Conservation (phyloP, 2,888 invertebrate species). For the Lumbricus terrestris region DNA sequence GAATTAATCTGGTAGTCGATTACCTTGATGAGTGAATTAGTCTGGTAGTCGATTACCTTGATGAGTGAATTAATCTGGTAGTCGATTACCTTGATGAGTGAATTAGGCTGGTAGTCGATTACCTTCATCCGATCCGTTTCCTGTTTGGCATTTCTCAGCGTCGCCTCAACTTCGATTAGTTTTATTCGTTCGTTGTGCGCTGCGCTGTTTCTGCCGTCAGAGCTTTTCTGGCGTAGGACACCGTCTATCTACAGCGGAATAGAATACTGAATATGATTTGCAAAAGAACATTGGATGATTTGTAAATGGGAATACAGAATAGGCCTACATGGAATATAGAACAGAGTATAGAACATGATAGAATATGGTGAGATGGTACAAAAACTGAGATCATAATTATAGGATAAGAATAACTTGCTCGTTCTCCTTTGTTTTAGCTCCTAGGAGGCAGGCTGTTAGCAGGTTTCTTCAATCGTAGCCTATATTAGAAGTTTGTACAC, state of each 20-base stretch:
- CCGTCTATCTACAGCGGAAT: not conserved
- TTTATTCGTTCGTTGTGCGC: not conserved
- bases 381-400: not conserved
- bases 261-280: too few species aligned
- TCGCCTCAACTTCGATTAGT: not conserved
- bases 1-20: too few species aligned
- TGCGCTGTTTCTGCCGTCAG: not conserved
- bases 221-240: not conserved
- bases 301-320: too few species aligned
- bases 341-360: too few species aligned
- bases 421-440: not conserved
- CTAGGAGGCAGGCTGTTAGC: too few species aligned
- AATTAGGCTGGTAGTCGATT: not conserved
- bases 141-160: not conserved
- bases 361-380: too few species aligned
- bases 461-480: too few species aligned
- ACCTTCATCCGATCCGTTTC: not conserved
- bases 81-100: not conserved
- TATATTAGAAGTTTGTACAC: too few species aligned
- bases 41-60: too few species aligned
- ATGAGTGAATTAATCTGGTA: too few species aligned
- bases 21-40: too few species aligned
- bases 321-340: not conserved
- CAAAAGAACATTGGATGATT: too few species aligned
- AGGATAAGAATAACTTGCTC: not conserved